Base-by-base conservation (phyloP, 2,113 vertebrate genomes). In the Mus spicilegus region DNA sequence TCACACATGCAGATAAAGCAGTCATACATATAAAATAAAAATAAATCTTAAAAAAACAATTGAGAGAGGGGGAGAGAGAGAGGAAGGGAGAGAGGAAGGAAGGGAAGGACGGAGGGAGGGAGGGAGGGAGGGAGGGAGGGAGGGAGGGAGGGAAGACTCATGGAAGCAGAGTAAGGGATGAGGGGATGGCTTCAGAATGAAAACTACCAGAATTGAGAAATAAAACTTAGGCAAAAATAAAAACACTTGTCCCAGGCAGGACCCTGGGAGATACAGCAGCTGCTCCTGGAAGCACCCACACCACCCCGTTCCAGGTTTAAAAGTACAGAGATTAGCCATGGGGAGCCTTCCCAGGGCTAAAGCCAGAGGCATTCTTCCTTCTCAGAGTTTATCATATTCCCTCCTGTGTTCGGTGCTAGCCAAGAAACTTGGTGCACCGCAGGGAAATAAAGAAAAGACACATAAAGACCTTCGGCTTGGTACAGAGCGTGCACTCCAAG, bases 401-500 rank as follows among this genome's bases (percentile, higher is more conserved):
- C 58, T 54, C 63, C 9, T 20, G 7, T 24, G n/a, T 24, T 46
- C 76, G 78, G 63, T 58, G 14, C 89, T 88, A 67, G 78, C 88
- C 86, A 81, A 58, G 81, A 94, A 85, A 87, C 65, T 7, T 56
- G 58, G 42, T 73, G 58, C 54, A 46, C 72, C 54, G 39, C 30
- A 58, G 63, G 81, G 78, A 93, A 94, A 69, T 92, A 65, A 77
- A 90, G 56, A 77, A 9, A 72, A 63, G 12, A 63, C 75, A 63
- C 73, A 63, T 28, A 28, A n/a, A 75, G 91, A 20, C 94, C 58
- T 69, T 72, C 6, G 0, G 9, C 77, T 30, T 80, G 90, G 33
- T 61, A 16, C 42, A 77, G 46, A 77, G 75, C 20, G 73, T 69
- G 28, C 78, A 84, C 77, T 89, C 76, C 19, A 20, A 84, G 75